Evolutionary conservation across 2,797 vertebrate species (phyloP).

Genomic region (Syngnathus rostellatus): DNA sequence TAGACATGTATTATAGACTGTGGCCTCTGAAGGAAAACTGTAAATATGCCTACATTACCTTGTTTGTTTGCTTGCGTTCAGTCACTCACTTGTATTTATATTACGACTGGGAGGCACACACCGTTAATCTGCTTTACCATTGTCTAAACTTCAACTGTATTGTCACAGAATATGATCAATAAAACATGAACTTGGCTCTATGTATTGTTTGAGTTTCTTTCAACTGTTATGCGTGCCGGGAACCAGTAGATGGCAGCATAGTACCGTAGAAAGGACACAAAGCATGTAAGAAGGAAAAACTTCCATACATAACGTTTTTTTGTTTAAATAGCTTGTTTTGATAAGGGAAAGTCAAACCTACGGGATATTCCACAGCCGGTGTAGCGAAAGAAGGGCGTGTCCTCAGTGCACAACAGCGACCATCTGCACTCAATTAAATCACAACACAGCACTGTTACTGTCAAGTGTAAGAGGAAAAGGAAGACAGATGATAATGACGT

Average conservation of each 20-base stretch:
- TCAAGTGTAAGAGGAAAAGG: background rate
- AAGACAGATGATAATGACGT: background rate
- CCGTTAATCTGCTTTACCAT: background rate
- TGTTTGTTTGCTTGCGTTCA: background rate
- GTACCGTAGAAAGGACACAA: background rate
- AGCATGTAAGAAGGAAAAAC: background rate
- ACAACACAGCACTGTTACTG: constrained; percentile 1
- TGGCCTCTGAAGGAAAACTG: background rate
- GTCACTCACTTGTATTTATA: constrained; percentile 1
- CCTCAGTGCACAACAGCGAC: background rate
- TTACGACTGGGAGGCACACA: constrained; percentile 3
- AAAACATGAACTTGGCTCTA: background rate
- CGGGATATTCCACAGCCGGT: background rate
- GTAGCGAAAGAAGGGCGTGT: background rate
- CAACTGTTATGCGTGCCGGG: background rate
- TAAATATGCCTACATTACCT: background rate
- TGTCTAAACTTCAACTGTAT: constrained; percentile 1
- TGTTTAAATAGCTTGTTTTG: background rate
- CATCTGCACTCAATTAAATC: constrained; percentile 2
- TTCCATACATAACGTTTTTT: background rate
- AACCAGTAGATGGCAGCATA: constrained; percentile 6
- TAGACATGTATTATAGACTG: background rate
- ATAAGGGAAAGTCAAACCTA: background rate
- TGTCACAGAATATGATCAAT: background rate
- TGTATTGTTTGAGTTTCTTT: too few species aligned